Evolutionary conservation across 1,140 invertebrate species (phyloP).

Genomic region (Drosophila pruinosa): DNA sequence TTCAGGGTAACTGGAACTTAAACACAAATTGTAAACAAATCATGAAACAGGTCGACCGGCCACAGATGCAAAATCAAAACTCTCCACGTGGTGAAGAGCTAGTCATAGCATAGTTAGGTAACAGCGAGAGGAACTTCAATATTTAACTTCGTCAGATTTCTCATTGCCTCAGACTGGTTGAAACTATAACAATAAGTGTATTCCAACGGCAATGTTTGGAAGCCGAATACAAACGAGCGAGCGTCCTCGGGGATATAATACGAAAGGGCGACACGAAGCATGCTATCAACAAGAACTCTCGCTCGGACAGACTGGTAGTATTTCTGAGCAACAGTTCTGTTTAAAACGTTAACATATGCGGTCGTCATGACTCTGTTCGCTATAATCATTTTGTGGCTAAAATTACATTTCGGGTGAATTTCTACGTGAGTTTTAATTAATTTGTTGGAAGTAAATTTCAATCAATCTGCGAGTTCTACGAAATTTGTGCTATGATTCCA

Average conservation of each 20-base stretch:
- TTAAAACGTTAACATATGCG: slow-evolving; percentile 74
- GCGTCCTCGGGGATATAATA: background rate
- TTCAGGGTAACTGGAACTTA: background rate
- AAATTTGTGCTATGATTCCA: too few relatives aligned
- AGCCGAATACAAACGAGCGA: slow-evolving; percentile 26
- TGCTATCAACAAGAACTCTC: background rate
- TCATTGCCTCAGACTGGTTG: background rate
- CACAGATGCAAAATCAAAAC: background rate
- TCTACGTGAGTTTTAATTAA: slow-evolving; percentile 36
- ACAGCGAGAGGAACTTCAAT: background rate
- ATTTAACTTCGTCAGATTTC: background rate
- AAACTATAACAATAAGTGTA: slow-evolving; percentile 41
- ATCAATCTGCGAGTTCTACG: too few relatives aligned
- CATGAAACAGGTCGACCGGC: background rate
- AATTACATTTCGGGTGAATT: slow-evolving; percentile 39
- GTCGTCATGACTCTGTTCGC: slow-evolving; percentile 43
- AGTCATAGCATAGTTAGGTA: background rate
- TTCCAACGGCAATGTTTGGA: slow-evolving; percentile 59
- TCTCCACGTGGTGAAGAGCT: background rate
- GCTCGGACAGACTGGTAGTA: background rate
- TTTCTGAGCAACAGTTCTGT: slow-evolving; percentile 70
- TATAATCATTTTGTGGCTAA: background rate
- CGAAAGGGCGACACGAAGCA: background rate
- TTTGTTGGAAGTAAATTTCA: too few relatives aligned
- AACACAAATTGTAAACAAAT: slow-evolving; percentile 1